A percentile compares a stretch with the other conserved stretches of the same genome.
These are phyloP conservation scores for Tipula lateralis DNA, from an alignment of 2,888 invertebrate genomes.

Conservation along the genomic window DNA sequence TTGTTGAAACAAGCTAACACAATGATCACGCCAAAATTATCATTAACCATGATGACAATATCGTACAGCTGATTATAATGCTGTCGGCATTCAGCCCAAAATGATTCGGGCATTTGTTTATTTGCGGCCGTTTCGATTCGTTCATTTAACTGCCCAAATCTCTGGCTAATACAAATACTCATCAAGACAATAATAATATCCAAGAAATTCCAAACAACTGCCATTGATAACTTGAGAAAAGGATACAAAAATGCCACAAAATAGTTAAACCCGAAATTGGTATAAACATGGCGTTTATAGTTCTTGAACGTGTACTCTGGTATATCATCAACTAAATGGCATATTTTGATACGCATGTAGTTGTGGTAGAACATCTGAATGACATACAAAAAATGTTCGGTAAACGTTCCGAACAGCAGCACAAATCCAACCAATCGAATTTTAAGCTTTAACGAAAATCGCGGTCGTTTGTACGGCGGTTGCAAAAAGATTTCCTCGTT, in stretches of 20 bases:
- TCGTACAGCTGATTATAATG: slow-evolving; percentile 50
- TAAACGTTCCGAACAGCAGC: neutral
- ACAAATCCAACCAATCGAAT: neutral
- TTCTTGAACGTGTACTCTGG: neutral
- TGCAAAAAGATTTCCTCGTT: neutral
- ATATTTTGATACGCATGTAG: neutral
- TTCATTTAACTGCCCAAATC: neutral
- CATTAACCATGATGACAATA: neutral
- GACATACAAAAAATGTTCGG: neutral
- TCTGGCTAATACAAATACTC: neutral
- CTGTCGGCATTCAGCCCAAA: slow-evolving; percentile 58
- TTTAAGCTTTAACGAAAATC: neutral
- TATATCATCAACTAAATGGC: neutral
- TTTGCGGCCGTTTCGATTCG: neutral
- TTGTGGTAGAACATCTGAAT: neutral
- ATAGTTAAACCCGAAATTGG: neutral
- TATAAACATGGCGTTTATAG: neutral
- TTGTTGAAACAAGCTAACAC: neutral
- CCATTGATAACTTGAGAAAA: neutral
- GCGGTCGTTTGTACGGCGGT: neutral
- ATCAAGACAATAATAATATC: neutral
- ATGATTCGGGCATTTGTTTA: slow-evolving; percentile 50
- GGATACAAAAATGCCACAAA: neutral
- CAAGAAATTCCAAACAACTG: slow-evolving; percentile 41
- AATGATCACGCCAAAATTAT: neutral